Percentiles rank a stretch among this genome's conserved stretches.
phyloP scores from a whole-genome alignment of 2,797 vertebrate genomes.

The Lagodon rhomboides region DNA sequence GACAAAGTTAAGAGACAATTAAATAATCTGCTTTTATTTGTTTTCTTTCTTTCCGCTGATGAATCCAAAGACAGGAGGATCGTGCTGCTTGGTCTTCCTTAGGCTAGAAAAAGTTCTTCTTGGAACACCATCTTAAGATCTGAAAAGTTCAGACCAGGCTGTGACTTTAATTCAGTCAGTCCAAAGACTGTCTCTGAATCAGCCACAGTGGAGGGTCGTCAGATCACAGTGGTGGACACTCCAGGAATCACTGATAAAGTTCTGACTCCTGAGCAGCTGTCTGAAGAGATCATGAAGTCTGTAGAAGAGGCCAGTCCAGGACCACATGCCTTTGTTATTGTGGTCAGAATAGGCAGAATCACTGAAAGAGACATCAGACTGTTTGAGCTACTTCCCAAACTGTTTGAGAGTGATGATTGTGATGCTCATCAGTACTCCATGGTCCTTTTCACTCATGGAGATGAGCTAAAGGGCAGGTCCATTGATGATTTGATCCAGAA shows the following conservation, averaged over 20 bases:
- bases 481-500: no score
- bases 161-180: not conserved
- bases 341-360: not conserved
- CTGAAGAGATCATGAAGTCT: not conserved
- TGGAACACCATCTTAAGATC: constrained; percentile 29
- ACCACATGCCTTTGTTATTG: constrained; percentile 24
- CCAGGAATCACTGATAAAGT: not conserved
- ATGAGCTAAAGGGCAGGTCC: no score
- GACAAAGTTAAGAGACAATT: no score
- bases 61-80: no score
- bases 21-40: no score
- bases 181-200: not conserved
- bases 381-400: not conserved
- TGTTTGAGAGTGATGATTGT: not conserved
- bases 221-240: not conserved
- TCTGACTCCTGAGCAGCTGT: not conserved
- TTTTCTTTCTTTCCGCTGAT: no score
- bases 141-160: not conserved
- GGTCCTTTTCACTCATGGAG: no score
- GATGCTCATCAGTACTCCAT: no score
- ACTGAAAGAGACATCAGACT: not conserved
- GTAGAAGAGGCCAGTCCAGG: not conserved
- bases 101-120: no score
- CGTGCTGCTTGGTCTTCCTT: no score
- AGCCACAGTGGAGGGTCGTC: not conserved